Evolutionary conservation across 2,113 vertebrate species (phyloP), one percentile per base, ranked within the genome.

Genomic region (Sarotherodon lohbergeri): DNA sequence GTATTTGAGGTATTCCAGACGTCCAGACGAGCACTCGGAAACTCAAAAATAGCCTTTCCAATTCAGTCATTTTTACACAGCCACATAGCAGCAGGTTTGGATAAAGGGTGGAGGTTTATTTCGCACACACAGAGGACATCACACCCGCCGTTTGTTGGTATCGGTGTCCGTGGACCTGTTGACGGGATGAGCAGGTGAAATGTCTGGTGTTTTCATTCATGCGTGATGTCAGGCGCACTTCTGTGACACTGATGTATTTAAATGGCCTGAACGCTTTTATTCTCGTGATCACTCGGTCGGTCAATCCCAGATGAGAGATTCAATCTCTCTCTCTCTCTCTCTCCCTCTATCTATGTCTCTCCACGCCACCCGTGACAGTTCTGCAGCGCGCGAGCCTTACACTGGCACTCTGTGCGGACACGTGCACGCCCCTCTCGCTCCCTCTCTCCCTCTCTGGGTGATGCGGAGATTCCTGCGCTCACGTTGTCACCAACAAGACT

Each of bases 391-490:
- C 94, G 91, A 92, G 95, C 90, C 89, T 85, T 52, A n/a, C 73
- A 78, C 73, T 84, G 56, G 16, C 29, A 52, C 84, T 68, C 73
- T 32, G 4, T 92, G 96, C 92, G 92, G 95, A 96, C 94, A 96
- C 93, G 85, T 93, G 92, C 90, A 92, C 95, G 68, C 81, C 88
- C 89, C 90, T 68, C 82, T 46, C 82, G 6, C 76, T 50, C 85
- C 43, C 85, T 63, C 68, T n/a, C 86, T 48, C 86, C 43, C 22
- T 66, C 43, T 43, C 36, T 80, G 46, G 55, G 59, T 94, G 93
- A 90, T 95, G 95, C 95, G 48, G 89, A 96, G 91, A 96, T 96
- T 96, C 94, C 93, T 95, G 94, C 89, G 93, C 94, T 83, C 95
- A 92, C 89, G 92, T 92, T 83, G 89, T 92, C 90, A 89, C 93